Conservation (phyloP, 2,797 vertebrate genomes). For the Argya squamiceps region DNA sequence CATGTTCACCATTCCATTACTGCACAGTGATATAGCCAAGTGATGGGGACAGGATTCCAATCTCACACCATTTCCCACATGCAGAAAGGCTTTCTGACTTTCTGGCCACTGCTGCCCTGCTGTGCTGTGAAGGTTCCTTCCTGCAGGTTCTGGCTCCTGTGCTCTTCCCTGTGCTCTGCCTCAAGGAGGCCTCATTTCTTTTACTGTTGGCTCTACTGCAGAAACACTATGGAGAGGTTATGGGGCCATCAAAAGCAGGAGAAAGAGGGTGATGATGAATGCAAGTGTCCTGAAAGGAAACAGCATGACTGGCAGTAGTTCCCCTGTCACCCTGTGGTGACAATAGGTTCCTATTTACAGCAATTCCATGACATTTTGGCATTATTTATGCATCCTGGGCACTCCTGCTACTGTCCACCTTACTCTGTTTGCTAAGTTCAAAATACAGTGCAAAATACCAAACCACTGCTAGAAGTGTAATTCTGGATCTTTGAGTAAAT, state of each 20-base stretch:
- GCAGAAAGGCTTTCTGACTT: neutral
- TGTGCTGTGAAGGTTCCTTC: neutral
- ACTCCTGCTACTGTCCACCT: neutral
- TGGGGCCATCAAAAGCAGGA: neutral
- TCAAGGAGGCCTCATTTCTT: neutral
- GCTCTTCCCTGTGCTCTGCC: neutral
- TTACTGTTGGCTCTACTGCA: neutral
- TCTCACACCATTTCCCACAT: fast-evolving
- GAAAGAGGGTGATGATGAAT: fast-evolving
- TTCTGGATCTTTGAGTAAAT: neutral
- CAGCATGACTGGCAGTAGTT: neutral
- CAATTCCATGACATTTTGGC: neutral
- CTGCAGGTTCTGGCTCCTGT: neutral
- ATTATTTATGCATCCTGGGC: neutral
- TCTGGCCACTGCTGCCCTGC: neutral
- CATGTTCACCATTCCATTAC: neutral
- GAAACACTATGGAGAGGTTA: neutral
- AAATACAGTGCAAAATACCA: neutral
- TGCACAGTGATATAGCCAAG: neutral
- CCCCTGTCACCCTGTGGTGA: neutral
- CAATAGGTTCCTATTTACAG: neutral
- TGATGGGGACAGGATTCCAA: neutral
- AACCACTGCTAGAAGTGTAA: neutral
- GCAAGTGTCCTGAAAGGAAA: neutral
- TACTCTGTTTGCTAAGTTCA: neutral